Conservation (phyloP, 2,888 invertebrate genomes). For the Plebejus argus region DNA sequence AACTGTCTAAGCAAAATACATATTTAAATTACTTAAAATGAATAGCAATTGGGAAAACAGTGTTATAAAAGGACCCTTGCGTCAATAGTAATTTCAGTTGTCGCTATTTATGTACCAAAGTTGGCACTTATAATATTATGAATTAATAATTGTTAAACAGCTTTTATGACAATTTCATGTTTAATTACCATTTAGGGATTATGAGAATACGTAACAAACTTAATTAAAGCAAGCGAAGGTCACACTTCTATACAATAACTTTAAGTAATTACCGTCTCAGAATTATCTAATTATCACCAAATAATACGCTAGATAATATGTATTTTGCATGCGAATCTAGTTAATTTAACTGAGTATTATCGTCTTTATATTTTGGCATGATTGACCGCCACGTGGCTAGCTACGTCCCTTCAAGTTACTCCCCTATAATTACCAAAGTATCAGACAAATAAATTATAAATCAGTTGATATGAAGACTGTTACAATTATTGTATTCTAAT, state of each 20-base stretch:
- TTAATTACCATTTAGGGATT: constrained; percentile 11
- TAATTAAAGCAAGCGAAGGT: constrained; percentile 6
- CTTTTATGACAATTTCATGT: constrained; percentile 6
- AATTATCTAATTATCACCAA: neutral
- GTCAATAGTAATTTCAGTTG: neutral
- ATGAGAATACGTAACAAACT: constrained; percentile 6
- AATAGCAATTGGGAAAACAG: neutral
- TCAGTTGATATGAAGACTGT: neutral
- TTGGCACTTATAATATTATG: neutral
- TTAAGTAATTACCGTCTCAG: neutral
- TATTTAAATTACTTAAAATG: too few relatives aligned
- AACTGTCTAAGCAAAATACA: too few relatives aligned
- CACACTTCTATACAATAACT: constrained; percentile 2
- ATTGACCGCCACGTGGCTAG: constrained; percentile 14
- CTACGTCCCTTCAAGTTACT: neutral
- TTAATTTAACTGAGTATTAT: neutral
- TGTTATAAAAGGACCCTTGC: neutral
- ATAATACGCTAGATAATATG: neutral
- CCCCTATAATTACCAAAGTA: neutral
- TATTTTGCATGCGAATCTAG: neutral
- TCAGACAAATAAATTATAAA: neutral
- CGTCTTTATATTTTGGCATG: neutral
- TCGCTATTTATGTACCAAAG: neutral
- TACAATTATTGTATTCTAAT: neutral
- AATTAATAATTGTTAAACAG: neutral